These are phyloP conservation scores for Channallabes apus DNA, from an alignment of 2,797 vertebrate genomes.

Conservation along the genomic window DNA sequence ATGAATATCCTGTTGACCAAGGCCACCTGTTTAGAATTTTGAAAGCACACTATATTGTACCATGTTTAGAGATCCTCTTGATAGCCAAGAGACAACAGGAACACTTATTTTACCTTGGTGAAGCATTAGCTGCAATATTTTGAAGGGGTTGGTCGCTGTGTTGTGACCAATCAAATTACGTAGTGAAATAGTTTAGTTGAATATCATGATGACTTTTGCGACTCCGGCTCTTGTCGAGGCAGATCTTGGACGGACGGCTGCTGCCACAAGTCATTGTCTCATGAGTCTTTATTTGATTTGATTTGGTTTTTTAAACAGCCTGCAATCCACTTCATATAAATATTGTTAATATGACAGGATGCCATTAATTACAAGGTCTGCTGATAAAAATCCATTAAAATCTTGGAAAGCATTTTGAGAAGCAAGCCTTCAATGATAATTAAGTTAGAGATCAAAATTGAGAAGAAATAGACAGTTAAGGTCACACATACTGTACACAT, in stretches of 20 bases:
- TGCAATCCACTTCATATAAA: neutral
- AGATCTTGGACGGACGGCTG: neutral
- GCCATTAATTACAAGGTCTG: neutral
- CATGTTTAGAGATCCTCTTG: neutral
- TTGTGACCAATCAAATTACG: neutral
- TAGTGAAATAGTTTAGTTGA: neutral
- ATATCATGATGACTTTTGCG: neutral
- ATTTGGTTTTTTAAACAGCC: neutral
- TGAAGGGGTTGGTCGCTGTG: neutral
- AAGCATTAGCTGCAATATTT: neutral
- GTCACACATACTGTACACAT: neutral
- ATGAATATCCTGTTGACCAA: neutral
- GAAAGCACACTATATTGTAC: neutral
- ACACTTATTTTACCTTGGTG: neutral
- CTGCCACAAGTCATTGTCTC: slow-evolving; percentile 11
- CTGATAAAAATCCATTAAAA: slow-evolving; percentile 8
- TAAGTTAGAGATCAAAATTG: neutral
- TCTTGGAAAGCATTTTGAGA: neutral
- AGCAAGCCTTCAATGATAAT: neutral
- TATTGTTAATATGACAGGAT: slow-evolving; percentile 3
- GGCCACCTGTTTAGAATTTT: slow-evolving; percentile 14
- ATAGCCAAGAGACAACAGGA: neutral
- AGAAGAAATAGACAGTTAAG: neutral
- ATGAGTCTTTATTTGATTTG: neutral
- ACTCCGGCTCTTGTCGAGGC: neutral